Conservation (phyloP, 2,797 vertebrate genomes). For the Acestrorhynchus altus region DNA sequence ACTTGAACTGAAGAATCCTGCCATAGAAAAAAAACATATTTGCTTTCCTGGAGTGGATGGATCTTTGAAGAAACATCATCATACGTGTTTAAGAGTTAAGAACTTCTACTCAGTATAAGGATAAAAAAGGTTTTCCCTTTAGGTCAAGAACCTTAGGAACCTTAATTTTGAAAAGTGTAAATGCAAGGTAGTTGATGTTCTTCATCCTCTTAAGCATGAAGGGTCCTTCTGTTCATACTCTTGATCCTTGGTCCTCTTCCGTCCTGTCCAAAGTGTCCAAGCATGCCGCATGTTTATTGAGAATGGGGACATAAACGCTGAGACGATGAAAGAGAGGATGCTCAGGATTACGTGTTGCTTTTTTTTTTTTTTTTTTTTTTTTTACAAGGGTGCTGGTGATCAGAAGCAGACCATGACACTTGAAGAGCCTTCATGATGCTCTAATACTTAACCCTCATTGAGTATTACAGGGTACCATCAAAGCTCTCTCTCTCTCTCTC, state of each 20-base stretch:
- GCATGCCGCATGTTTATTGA: slow-evolving; percentile 37
- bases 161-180: neutral
- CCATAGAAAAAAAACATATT: no score
- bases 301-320: slow-evolving; percentile 25
- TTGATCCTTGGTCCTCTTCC: slow-evolving; percentile 7
- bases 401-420: slow-evolving; percentile 55
- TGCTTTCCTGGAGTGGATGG: no score
- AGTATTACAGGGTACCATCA: slow-evolving; percentile 42
- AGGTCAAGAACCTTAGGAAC: neutral
- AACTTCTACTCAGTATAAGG: no score
- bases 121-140: neutral
- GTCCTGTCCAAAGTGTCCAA: neutral
- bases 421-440: slow-evolving; percentile 47
- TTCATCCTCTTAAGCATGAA: slow-evolving; percentile 26
- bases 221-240: slow-evolving; percentile 9
- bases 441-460: slow-evolving; percentile 49
- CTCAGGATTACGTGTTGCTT: slow-evolving; percentile 44
- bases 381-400: slow-evolving; percentile 52
- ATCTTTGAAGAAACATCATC: no score
- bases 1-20: no score
- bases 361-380: no score
- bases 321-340: slow-evolving; percentile 23
- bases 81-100: no score
- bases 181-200: neutral
- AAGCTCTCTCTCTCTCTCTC: slow-evolving; percentile 39